A percentile compares a stretch with the other conserved stretches of the same genome.
phyloP scores from a whole-genome alignment of 2,113 vertebrate species.

The Rhynchomys soricoides region DNA sequence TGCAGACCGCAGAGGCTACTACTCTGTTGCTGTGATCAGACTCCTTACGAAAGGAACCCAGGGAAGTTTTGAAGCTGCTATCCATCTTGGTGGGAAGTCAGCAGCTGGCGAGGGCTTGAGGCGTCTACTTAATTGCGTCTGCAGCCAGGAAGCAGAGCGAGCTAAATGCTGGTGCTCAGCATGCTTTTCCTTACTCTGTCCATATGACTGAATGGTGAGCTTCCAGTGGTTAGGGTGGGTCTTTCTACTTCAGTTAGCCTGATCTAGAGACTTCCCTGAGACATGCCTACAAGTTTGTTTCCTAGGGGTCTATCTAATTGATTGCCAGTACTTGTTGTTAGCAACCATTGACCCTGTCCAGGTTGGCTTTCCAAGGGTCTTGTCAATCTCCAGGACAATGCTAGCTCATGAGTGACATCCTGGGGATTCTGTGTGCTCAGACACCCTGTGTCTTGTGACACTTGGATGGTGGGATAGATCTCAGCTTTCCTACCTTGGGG shows the following conservation, averaged over 20 bases:
- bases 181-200: neutral
- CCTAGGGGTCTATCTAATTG: neutral
- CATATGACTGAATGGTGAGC: neutral
- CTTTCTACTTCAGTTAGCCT: neutral
- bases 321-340: too few relatives aligned
- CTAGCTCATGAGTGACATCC: accelerated
- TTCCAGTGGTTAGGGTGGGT: too few relatives aligned
- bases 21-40: neutral
- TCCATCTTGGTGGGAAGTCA: neutral
- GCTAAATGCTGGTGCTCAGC: neutral
- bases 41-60: neutral
- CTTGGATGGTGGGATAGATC: neutral
- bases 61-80: neutral
- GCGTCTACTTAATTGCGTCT: neutral
- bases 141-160: neutral
- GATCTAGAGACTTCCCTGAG: neutral
- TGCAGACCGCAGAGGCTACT: neutral
- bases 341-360: accelerated
- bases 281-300: neutral
- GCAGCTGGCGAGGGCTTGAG: neutral
- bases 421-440: neutral
- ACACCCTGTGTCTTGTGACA: too few relatives aligned
- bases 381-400: neutral
- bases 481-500: neutral
- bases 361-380: neutral